phyloP scores from a whole-genome alignment of 1,140 invertebrate species.

The Gryllus bimaculatus region DNA sequence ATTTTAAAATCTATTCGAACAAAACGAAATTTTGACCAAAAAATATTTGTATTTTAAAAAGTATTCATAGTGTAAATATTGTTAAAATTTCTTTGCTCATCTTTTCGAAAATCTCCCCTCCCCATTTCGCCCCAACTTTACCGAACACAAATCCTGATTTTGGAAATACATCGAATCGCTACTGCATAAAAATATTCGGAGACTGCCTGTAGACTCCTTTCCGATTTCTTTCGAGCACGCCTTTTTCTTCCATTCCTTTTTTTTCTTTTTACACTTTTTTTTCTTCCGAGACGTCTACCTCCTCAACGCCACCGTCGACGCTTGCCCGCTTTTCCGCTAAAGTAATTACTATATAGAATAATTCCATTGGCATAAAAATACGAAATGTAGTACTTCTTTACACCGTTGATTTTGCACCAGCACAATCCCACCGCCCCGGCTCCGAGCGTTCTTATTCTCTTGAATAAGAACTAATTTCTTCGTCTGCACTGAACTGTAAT shows the following conservation, averaged over 20 bases:
- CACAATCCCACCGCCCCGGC: background rate
- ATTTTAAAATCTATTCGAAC: no score
- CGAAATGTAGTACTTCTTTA: background rate
- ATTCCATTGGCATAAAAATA: conserved; percentile 14
- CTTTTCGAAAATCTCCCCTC: no score
- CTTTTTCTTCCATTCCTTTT: background rate
- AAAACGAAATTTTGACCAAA: no score
- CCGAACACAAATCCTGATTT: no score
- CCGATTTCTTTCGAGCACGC: background rate
- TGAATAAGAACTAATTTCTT: conserved; percentile 15
- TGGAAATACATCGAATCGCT: no score
- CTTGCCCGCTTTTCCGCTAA: background rate
- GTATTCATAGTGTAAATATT: no score
- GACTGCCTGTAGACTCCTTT: background rate
- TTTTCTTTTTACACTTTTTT: background rate
- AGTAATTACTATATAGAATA: conserved; percentile 13
- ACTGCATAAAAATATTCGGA: background rate
- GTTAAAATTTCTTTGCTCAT: no score
- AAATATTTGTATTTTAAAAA: no score
- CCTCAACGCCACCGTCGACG: no score
- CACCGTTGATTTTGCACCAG: conserved; percentile 6
- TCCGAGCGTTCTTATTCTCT: background rate
- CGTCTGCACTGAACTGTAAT: conserved; percentile 8
- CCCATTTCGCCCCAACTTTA: no score
- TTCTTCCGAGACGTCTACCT: background rate